Conservation (phyloP, 1,140 invertebrate species). For the Lepidurus apus region DNA sequence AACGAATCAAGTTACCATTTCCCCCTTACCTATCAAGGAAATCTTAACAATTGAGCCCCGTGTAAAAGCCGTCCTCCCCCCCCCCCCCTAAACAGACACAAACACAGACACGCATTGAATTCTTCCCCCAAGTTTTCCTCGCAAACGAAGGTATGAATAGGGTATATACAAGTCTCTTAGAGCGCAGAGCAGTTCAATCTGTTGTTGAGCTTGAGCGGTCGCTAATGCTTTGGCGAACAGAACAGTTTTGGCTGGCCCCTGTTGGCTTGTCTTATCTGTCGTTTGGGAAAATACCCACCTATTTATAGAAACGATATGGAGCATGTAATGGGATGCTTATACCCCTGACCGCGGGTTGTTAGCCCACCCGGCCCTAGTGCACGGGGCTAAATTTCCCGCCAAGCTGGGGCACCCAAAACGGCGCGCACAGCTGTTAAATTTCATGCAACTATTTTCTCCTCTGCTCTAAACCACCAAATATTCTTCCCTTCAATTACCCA, state of each 20-base stretch:
- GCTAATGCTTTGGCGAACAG: conserved; percentile 4
- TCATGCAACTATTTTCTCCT: neutral
- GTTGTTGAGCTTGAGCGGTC: neutral
- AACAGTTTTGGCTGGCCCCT: neutral
- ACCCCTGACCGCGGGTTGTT: neutral
- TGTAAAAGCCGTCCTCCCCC: neutral
- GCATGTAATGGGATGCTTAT: conserved; percentile 17
- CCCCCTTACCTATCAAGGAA: neutral
- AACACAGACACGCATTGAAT: neutral
- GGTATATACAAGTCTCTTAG: too few relatives aligned
- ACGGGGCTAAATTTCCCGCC: neutral
- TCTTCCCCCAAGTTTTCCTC: too few relatives aligned
- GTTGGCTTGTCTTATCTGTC: conserved; percentile 13
- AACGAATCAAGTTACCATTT: neutral
- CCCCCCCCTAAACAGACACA: neutral
- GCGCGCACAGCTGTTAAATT: conserved; percentile 13
- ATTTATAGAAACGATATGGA: conserved; percentile 20
- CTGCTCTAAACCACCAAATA: neutral
- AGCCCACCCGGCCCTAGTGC: conserved; percentile 15
- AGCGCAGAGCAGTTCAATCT: neutral
- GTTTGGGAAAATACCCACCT: neutral
- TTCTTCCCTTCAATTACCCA: neutral
- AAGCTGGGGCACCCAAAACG: neutral
- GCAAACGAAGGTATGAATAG: too few relatives aligned
- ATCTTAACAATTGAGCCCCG: neutral